A percentile compares a stretch with the other conserved stretches of the same genome.
Evolutionary conservation across 2,113 vertebrate genomes (phyloP).

Genomic region (Columbina picui): DNA sequence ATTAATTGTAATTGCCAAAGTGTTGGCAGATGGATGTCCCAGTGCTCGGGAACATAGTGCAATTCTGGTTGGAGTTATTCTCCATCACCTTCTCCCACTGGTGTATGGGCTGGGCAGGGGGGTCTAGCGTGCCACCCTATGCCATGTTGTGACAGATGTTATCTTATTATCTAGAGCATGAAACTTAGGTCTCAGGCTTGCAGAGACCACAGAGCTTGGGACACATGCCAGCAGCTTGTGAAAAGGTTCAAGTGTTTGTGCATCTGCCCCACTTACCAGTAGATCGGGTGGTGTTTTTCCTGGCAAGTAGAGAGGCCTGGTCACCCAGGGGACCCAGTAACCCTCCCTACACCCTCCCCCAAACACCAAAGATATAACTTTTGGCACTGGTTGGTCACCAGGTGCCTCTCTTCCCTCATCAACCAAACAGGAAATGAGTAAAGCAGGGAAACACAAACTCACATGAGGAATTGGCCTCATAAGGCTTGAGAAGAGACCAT

Average conservation of each 20-base stretch:
- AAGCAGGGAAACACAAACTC: neutral
- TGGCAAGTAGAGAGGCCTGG: neutral
- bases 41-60: neutral
- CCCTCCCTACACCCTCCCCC: neutral
- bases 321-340: neutral
- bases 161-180: neutral
- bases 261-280: neutral
- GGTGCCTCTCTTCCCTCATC: neutral
- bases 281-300: neutral
- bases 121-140: neutral
- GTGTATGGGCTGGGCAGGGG: fast-evolving
- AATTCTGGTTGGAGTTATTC: neutral
- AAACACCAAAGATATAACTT: neutral
- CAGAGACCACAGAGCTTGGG: neutral
- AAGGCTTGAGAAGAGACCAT: neutral
- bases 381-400: neutral
- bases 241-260: neutral
- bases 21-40: fast-evolving
- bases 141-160: neutral
- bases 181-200: neutral
- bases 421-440: slow-evolving; percentile 35
- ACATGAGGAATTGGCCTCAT: neutral
- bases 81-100: fast-evolving
- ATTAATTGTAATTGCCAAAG: fast-evolving
- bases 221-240: neutral